Conservation (phyloP, 2,888 invertebrate species). For the Eurois occulta region DNA sequence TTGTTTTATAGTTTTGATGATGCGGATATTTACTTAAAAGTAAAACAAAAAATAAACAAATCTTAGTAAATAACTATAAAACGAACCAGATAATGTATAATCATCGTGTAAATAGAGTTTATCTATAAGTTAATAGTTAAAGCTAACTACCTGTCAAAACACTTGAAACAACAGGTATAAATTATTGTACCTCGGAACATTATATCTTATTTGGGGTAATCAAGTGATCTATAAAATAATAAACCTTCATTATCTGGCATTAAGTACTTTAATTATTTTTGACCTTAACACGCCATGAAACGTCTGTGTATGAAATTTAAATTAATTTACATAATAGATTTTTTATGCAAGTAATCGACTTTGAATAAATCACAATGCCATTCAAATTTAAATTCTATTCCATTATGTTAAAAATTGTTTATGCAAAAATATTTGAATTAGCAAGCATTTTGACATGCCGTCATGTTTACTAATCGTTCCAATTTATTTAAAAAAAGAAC, state of each 20-base stretch:
- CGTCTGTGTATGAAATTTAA: slow-evolving; percentile 19
- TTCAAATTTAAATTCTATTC: slow-evolving; percentile 2
- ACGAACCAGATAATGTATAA: slow-evolving; percentile 4
- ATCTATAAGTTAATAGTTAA: slow-evolving; percentile 3
- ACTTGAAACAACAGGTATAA: neutral
- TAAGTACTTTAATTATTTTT: slow-evolving; percentile 10
- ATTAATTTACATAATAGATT: slow-evolving; percentile 20
- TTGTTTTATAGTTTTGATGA: neutral
- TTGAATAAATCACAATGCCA: slow-evolving; percentile 14
- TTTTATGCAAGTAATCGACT: slow-evolving; percentile 37
- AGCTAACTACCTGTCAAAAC: slow-evolving; percentile 11
- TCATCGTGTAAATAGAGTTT: slow-evolving; percentile 18
- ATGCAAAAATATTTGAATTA: neutral
- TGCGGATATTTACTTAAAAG: neutral
- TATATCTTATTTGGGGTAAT: slow-evolving; percentile 19
- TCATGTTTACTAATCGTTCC: neutral
- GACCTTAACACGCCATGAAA: slow-evolving; percentile 15
- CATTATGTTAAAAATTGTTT: neutral
- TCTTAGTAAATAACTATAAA: slow-evolving; percentile 1
- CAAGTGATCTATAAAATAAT: slow-evolving; percentile 27
- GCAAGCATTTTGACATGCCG: slow-evolving; percentile 10
- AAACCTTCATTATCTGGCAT: slow-evolving; percentile 1
- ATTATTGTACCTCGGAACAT: neutral
- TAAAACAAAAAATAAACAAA: neutral
- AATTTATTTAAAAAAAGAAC: neutral